A percentile compares a stretch with the other conserved stretches of the same genome.
Evolutionary conservation across 1,140 invertebrate genomes (phyloP).

Genomic region (Bombus terrestris): DNA sequence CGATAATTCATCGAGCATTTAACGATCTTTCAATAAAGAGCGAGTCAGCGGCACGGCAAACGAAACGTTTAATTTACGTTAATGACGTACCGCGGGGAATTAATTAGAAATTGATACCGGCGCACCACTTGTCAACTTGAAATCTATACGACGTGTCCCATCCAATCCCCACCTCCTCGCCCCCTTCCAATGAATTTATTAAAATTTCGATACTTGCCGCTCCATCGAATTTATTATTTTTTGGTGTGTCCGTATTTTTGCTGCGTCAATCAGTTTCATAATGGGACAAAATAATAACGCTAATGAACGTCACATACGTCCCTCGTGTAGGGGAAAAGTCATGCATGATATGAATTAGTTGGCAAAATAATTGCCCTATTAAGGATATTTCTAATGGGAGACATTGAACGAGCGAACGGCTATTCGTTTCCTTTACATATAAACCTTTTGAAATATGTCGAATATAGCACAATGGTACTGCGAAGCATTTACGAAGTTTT

Average conservation of each 20-base stretch:
- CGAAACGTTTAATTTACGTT: slow-evolving; percentile 69
- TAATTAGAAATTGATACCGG: slow-evolving; percentile 63
- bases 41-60: slow-evolving; percentile 63
- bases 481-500: too few relatives aligned
- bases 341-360: not conserved
- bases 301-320: not conserved
- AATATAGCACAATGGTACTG: too few relatives aligned
- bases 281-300: not conserved
- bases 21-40: slow-evolving; percentile 69
- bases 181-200: not conserved
- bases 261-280: too few relatives aligned
- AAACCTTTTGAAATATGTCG: too few relatives aligned
- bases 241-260: too few relatives aligned
- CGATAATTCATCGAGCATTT: slow-evolving; percentile 68
- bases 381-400: too few relatives aligned
- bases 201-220: not conserved
- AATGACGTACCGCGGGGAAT: slow-evolving; percentile 58
- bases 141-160: not conserved
- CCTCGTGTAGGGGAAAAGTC: not conserved
- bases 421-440: too few relatives aligned
- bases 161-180: not conserved
- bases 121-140: slow-evolving; percentile 18
- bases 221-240: not conserved
- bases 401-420: too few relatives aligned
- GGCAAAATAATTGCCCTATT: too few relatives aligned